Evolutionary conservation across 2,113 vertebrate species (phyloP).

Genomic region (Bos taurus): DNA sequence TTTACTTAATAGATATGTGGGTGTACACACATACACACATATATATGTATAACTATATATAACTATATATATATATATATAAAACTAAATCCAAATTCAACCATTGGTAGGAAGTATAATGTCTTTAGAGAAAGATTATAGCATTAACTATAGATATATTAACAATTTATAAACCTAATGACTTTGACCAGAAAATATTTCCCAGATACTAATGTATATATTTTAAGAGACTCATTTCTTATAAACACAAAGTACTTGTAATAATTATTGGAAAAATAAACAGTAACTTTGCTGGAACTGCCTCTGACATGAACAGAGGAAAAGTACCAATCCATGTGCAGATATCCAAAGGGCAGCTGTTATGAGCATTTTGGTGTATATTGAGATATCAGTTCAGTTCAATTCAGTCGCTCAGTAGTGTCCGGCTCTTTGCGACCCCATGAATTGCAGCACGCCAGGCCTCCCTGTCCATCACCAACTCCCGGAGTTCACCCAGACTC

Average conservation of each 20-base stretch:
- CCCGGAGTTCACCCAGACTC: no score
- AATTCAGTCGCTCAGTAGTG: no score
- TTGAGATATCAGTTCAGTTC: not conserved
- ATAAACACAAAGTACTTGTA: not conserved
- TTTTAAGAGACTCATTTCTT: not conserved
- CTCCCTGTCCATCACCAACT: no score
- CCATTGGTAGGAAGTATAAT: not conserved
- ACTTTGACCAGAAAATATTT: slow-evolving; percentile 7
- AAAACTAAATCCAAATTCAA: not conserved
- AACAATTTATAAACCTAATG: not conserved
- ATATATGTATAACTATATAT: no score
- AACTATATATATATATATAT: no score
- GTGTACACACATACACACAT: no score
- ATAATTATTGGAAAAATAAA: not conserved
- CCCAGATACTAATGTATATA: not conserved
- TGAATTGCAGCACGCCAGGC: no score
- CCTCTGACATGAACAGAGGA: not conserved
- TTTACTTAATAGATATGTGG: not conserved
- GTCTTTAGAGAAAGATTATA: not conserved
- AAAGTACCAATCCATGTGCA: not conserved
- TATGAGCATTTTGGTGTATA: not conserved
- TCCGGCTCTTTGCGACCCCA: no score
- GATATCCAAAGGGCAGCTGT: not conserved
- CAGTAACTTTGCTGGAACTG: not conserved
- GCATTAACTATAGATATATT: not conserved